Evolutionary conservation across 2,113 vertebrate species (phyloP).

Genomic region (Calonectris borealis): DNA sequence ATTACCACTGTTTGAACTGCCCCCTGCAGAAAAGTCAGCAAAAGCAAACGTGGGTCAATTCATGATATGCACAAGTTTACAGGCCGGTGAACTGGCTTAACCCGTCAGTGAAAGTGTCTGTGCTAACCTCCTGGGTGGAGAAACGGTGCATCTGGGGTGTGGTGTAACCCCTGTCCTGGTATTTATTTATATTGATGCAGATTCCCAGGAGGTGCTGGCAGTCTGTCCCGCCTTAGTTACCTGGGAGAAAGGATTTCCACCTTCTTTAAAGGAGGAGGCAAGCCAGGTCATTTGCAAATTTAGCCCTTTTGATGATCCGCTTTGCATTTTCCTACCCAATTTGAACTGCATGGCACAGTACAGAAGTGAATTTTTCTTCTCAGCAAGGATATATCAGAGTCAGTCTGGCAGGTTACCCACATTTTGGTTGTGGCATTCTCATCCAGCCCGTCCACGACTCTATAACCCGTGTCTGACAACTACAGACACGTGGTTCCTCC

Average conservation of each 20-base stretch:
- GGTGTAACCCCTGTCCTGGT: not conserved
- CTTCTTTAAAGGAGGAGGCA: not conserved
- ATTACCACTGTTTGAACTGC: not conserved
- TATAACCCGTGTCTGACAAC: not conserved
- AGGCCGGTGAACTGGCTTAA: not conserved
- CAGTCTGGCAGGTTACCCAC: not conserved
- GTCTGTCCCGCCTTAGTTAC: not conserved
- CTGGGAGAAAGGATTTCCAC: not conserved
- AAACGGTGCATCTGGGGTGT: not conserved
- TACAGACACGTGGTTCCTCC: not conserved
- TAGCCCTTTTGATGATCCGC: not conserved
- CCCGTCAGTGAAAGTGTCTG: not conserved
- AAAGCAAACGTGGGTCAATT: not conserved
- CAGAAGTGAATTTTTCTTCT: not conserved
- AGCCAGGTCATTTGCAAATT: not conserved
- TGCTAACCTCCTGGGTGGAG: not conserved
- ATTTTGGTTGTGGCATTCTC: not conserved
- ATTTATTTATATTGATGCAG: not conserved
- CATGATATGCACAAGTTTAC: not conserved
- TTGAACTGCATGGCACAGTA: not conserved
- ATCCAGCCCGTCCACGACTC: fast-evolving
- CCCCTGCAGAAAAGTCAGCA: not conserved
- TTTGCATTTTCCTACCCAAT: not conserved
- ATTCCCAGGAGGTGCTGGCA: not conserved
- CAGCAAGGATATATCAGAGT: not conserved